Conservation (phyloP, 2,113 vertebrate species). For the Acanthisitta chloris region DNA sequence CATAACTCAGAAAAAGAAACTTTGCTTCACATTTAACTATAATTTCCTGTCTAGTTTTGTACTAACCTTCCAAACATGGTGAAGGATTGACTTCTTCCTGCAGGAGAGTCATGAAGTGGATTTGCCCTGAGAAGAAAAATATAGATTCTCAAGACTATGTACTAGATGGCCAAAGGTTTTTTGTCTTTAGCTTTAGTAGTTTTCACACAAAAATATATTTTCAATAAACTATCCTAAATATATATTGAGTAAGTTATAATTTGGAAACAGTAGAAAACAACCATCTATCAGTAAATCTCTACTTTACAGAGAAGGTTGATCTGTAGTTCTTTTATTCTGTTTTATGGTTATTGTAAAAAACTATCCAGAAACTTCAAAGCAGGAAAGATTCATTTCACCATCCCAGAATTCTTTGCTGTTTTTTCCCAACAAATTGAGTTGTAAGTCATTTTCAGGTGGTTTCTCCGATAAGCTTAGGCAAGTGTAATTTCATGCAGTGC, state of each 20-base stretch:
- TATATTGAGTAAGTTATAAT: not conserved
- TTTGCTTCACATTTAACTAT: not conserved
- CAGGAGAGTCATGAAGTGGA: not conserved
- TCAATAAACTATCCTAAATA: not conserved
- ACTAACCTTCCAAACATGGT: not conserved
- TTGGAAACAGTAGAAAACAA: not conserved
- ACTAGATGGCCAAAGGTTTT: not conserved
- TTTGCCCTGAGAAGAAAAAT: not conserved
- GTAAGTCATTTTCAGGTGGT: constrained; percentile 50
- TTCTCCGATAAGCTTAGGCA: constrained; percentile 31
- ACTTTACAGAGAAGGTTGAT: not conserved
- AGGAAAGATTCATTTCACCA: constrained; percentile 9
- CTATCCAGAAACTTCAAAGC: not conserved
- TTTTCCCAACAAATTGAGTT: constrained; percentile 32
- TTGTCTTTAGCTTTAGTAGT: not conserved
- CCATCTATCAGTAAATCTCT: not conserved
- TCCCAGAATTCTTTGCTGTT: constrained; percentile 4
- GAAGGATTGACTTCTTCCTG: not conserved
- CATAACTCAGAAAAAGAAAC: not conserved
- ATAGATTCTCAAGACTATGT: not conserved
- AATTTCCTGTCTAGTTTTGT: not conserved
- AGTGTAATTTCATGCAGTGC: constrained; percentile 31
- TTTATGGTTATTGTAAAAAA: not conserved
- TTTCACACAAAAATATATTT: not conserved
- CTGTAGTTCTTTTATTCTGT: not conserved